Evolutionary conservation across 2,888 invertebrate species (phyloP).

Genomic region (Coleophora flavipennella): DNA sequence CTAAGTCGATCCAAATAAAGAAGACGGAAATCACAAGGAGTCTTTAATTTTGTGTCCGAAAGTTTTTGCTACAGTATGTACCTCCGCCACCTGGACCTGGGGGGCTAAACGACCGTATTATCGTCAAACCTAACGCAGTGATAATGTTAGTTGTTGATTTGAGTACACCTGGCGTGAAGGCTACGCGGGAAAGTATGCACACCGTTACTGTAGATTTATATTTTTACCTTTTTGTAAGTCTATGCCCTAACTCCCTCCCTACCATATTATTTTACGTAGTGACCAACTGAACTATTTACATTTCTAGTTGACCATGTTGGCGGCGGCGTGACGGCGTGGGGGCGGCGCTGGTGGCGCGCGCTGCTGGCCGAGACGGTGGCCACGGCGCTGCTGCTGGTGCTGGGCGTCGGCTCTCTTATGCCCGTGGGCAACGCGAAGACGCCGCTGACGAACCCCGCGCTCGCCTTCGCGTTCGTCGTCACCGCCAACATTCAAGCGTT

Average conservation of each 20-base stretch:
- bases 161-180: no score
- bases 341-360: constrained; percentile 47
- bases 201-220: no score
- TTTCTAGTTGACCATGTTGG: neutral
- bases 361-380: constrained; percentile 41
- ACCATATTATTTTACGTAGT: neutral
- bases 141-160: no score
- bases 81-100: no score
- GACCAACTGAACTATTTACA: neutral
- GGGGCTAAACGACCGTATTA: no score
- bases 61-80: no score
- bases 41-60: no score
- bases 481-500: constrained; percentile 52
- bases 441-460: constrained; percentile 42
- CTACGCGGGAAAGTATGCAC: no score
- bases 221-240: no score
- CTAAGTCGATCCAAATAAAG: no score
- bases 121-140: no score
- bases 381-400: constrained; percentile 53
- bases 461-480: constrained; percentile 52
- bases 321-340: constrained; percentile 19
- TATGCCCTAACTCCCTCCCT: neutral
- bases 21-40: no score
- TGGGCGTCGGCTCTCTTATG: constrained; percentile 41
- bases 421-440: constrained; percentile 17